Conservation (phyloP, 2,888 invertebrate species). For the Abrostola tripartita region DNA sequence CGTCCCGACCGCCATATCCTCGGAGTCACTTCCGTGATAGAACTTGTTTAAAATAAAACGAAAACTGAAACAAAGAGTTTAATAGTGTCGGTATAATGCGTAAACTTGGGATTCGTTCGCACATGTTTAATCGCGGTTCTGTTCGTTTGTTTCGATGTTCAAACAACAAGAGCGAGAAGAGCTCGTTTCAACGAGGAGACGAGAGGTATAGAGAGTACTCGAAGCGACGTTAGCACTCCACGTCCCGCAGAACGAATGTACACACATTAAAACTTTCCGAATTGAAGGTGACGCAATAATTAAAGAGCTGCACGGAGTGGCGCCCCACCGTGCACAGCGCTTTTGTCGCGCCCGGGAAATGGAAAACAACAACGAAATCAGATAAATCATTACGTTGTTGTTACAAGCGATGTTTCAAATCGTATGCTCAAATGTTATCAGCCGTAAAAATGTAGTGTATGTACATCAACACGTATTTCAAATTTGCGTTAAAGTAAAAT, state of each 20-base stretch:
- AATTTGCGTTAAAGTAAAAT: conserved; percentile 39
- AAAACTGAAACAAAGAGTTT: conserved; percentile 48
- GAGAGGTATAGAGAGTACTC: conserved; percentile 78
- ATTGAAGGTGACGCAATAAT: conserved; percentile 80
- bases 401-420: conserved; percentile 6
- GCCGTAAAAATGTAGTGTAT: conserved; percentile 16
- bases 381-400: conserved; percentile 22
- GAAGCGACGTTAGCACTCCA: conserved; percentile 76
- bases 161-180: conserved; percentile 80
- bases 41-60: conserved; percentile 53
- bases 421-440: conserved; percentile 11
- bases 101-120: conserved; percentile 59
- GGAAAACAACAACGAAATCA: conserved; percentile 54
- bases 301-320: conserved; percentile 70
- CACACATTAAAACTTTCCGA: conserved; percentile 85
- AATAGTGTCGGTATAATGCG: conserved; percentile 48
- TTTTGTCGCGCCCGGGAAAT: conserved; percentile 60
- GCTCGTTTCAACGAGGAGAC: conserved; percentile 72
- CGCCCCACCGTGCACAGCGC: conserved; percentile 58
- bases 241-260: conserved; percentile 76
- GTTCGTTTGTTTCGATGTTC: conserved; percentile 80
- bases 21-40: conserved; percentile 49
- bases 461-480: conserved; percentile 24
- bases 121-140: conserved; percentile 74
- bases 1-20: conserved; percentile 57